Percentiles rank a stretch among this genome's conserved stretches.
phyloP scores from a whole-genome alignment of 2,113 vertebrate species.

The Calyptommatus sinebrachiatus region DNA sequence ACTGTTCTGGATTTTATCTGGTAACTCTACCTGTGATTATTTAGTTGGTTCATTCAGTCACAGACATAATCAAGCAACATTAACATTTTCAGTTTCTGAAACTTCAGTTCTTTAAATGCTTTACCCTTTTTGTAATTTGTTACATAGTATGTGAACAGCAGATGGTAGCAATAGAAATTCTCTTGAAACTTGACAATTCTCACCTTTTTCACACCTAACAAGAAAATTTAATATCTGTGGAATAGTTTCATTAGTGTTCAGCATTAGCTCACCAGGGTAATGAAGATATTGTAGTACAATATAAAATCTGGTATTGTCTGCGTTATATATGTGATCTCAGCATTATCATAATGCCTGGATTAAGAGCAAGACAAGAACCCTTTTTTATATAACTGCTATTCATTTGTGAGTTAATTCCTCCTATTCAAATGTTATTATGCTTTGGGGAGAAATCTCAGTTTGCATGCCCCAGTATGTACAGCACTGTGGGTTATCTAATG shows the following conservation, averaged over 20 bases:
- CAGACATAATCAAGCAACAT: background rate
- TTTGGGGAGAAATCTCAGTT: too few relatives aligned
- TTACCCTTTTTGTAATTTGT: background rate
- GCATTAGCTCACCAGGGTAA: background rate
- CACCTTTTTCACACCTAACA: background rate
- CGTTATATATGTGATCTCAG: constrained; percentile 34
- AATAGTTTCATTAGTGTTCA: background rate
- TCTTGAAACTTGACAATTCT: background rate
- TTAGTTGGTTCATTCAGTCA: background rate
- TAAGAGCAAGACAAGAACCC: background rate
- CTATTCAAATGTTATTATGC: too few relatives aligned
- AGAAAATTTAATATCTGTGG: background rate
- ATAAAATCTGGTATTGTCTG: constrained; percentile 41
- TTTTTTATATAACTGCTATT: background rate
- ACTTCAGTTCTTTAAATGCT: background rate
- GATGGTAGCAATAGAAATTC: background rate
- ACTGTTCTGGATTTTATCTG: too few relatives aligned
- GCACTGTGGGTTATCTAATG: too few relatives aligned
- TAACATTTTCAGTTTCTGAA: background rate
- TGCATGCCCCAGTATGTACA: too few relatives aligned
- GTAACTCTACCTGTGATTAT: background rate
- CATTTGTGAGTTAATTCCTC: too few relatives aligned
- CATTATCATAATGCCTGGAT: constrained; percentile 40
- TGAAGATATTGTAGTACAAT: background rate
- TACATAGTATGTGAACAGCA: background rate